phyloP scores from a whole-genome alignment of 2,113 vertebrate species.

The Callopanchax toddi region DNA sequence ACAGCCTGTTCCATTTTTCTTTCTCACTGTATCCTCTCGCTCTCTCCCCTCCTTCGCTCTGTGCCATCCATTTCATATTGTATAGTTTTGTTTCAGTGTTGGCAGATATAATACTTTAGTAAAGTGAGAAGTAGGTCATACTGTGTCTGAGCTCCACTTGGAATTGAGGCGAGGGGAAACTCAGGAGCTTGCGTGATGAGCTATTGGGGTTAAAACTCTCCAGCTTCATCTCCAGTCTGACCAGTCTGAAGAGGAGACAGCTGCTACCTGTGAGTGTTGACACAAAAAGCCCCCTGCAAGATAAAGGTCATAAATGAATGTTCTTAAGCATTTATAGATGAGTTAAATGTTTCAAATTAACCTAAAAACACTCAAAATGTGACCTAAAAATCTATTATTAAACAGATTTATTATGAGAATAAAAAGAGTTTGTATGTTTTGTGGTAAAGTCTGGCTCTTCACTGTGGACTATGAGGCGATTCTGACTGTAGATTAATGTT shows the following conservation, averaged over 20 bases:
- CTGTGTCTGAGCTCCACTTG: constrained; percentile 52
- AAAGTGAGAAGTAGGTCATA: constrained; percentile 54
- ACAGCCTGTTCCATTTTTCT: neutral
- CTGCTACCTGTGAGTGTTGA: neutral
- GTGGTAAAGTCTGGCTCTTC: neutral
- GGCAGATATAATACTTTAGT: constrained; percentile 32
- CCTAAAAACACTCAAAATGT: too few species aligned
- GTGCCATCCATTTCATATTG: neutral
- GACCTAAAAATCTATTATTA: neutral
- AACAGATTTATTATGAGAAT: too few species aligned
- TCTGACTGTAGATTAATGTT: neutral
- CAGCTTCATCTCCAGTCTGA: constrained; percentile 13
- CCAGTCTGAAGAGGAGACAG: neutral
- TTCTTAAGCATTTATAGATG: too few species aligned
- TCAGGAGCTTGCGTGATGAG: constrained; percentile 18
- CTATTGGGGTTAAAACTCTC: constrained; percentile 46
- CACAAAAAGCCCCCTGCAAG: neutral
- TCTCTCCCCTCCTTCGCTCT: neutral
- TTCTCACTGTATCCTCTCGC: neutral
- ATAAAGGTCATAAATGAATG: too few species aligned
- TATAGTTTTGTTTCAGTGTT: constrained; percentile 20
- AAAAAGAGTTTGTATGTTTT: too few species aligned
- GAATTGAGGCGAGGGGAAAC: constrained; percentile 39
- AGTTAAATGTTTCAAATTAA: too few species aligned
- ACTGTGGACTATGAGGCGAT: neutral